A percentile compares a stretch with the other conserved stretches of the same genome.
phyloP scores from a whole-genome alignment of 2,113 vertebrate species.

The Deroptyus accipitrinus region DNA sequence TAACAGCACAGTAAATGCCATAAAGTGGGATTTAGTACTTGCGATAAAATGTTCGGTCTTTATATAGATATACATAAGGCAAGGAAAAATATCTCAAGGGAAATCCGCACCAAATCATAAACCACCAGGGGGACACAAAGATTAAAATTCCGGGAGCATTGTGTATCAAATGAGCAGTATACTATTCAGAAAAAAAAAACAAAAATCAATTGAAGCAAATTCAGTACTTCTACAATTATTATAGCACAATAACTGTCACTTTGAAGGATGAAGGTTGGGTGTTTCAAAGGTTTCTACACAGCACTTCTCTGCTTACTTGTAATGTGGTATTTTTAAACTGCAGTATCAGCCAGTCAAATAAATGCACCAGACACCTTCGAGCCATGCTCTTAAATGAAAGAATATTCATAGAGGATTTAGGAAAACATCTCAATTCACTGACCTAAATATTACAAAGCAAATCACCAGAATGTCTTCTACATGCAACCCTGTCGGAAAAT shows the following conservation, averaged over 20 bases:
- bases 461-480: conserved; percentile 33
- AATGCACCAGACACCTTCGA: conserved; percentile 54
- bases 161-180: conserved; percentile 25
- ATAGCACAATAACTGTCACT: conserved; percentile 60
- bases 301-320: conserved; percentile 44
- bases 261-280: conserved; percentile 53
- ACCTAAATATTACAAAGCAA: conserved; percentile 73
- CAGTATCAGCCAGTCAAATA: conserved; percentile 59
- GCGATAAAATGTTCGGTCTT: not conserved
- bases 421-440: conserved; percentile 66
- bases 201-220: conserved; percentile 53
- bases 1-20: not conserved
- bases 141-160: conserved; percentile 33
- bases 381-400: conserved; percentile 60
- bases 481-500: not conserved
- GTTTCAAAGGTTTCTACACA: conserved; percentile 44
- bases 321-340: conserved; percentile 39
- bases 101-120: conserved; percentile 45
- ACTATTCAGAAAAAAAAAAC: conserved; percentile 3
- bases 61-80: not conserved
- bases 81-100: conserved; percentile 27
- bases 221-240: conserved; percentile 42
- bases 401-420: conserved; percentile 65
- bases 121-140: conserved; percentile 18
- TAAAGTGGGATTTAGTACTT: conserved; percentile 1